Percentiles rank a stretch among this genome's conserved stretches.
These are phyloP conservation scores for Tenualosa thibaudeaui DNA, from an alignment of 2,797 vertebrate species.

Conservation along the genomic window DNA sequence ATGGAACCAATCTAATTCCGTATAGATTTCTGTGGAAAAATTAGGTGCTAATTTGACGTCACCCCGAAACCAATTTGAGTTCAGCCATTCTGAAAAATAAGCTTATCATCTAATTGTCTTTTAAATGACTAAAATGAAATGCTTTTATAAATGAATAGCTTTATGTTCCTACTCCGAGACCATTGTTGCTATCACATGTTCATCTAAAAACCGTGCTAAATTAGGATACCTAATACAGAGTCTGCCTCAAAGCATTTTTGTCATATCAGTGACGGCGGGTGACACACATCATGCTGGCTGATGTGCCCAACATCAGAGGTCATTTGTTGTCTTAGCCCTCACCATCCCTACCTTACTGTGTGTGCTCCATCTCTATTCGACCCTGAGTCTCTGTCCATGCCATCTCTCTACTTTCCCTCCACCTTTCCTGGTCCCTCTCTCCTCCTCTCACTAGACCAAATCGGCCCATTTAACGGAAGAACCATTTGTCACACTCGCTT, in stretches of 20 bases:
- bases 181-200: background rate
- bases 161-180: background rate
- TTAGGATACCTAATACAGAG: background rate
- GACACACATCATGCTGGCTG: background rate
- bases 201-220: background rate
- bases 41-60: background rate
- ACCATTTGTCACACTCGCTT: slow-evolving; percentile 46
- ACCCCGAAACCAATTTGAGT: background rate
- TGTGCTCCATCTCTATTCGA: background rate
- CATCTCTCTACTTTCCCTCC: background rate
- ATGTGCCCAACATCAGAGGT: background rate
- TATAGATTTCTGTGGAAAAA: background rate
- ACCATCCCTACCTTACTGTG: background rate
- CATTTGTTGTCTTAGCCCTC: background rate
- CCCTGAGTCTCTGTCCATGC: background rate
- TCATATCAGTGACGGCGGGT: background rate
- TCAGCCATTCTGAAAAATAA: background rate
- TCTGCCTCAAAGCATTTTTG: background rate
- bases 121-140: background rate
- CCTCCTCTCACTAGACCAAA: background rate
- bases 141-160: no score
- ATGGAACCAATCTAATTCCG: background rate
- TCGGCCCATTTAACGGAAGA: background rate
- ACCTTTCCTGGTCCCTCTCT: background rate
- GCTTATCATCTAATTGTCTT: slow-evolving; percentile 8